phyloP scores from a whole-genome alignment of 1,140 invertebrate species.

The Ganaspis sp. region DNA sequence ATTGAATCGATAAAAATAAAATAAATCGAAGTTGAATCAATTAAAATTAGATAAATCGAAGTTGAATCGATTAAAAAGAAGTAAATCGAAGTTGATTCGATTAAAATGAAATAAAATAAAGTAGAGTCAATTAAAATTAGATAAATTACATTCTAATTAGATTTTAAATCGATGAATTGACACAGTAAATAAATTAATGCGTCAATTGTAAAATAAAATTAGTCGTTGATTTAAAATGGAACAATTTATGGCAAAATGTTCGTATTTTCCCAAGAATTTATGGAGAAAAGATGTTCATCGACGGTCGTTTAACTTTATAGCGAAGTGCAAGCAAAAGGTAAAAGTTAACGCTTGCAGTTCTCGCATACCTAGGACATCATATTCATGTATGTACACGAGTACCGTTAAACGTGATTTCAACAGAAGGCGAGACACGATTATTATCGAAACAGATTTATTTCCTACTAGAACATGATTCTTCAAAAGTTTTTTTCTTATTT shows the following conservation, averaged over 20 bases:
- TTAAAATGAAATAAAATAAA: too few relatives aligned
- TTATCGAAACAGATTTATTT: conserved; percentile 33
- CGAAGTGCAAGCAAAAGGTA: conserved; percentile 29
- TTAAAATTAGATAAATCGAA: too few relatives aligned
- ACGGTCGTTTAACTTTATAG: conserved; percentile 27
- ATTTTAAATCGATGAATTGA: too few relatives aligned
- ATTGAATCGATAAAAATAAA: too few relatives aligned
- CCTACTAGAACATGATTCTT: background rate
- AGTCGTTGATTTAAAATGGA: background rate
- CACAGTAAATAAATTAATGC: too few relatives aligned
- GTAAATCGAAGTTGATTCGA: too few relatives aligned
- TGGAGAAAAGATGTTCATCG: conserved; percentile 10
- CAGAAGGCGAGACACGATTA: conserved; percentile 43
- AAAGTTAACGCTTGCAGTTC: conserved; percentile 33
- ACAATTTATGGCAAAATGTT: background rate
- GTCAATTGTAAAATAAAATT: too few relatives aligned
- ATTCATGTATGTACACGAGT: conserved; percentile 34
- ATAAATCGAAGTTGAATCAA: too few relatives aligned
- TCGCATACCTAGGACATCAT: conserved; percentile 11
- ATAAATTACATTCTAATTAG: too few relatives aligned
- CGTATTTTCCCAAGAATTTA: background rate
- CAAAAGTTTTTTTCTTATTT: background rate
- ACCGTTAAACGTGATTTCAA: conserved; percentile 56
- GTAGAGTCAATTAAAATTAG: too few relatives aligned
- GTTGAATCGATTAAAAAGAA: too few relatives aligned